Evolutionary conservation across 2,113 vertebrate species (phyloP).

Genomic region (Calyptomena viridis): DNA sequence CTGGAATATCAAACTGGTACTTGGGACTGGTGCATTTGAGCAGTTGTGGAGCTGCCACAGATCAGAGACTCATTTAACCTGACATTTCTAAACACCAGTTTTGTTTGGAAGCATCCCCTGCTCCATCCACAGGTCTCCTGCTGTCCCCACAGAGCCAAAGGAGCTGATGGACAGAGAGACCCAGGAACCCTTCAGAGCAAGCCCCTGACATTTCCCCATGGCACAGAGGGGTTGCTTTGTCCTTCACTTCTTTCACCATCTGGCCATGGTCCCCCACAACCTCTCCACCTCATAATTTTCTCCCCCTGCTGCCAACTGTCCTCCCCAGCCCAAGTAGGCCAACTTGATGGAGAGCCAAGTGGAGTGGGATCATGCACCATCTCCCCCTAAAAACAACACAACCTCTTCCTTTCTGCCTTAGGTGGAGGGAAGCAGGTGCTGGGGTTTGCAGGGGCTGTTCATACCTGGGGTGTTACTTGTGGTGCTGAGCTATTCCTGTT

Average conservation of each 20-base stretch:
- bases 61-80: constrained; percentile 13
- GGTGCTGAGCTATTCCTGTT: neutral
- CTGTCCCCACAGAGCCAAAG: neutral
- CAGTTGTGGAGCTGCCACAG: neutral
- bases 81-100: constrained; percentile 30
- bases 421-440: neutral
- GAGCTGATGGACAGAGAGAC: neutral
- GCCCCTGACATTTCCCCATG: neutral
- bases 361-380: neutral
- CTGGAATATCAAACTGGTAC: constrained; percentile 25
- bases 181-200: neutral
- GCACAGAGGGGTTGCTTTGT: neutral
- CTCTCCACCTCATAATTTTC: neutral
- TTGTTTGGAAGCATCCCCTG: neutral
- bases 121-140: neutral
- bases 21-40: constrained; percentile 19
- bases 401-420: neutral
- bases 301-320: neutral
- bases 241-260: neutral
- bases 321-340: neutral
- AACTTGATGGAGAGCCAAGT: neutral
- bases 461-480: accelerated
- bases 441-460: neutral
- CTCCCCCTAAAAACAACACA: neutral
- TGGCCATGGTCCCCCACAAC: neutral